Evolutionary conservation across 2,797 vertebrate genomes (phyloP), one percentile per base, ranked within the genome.

Genomic region (Aplochiton taeniatus): DNA sequence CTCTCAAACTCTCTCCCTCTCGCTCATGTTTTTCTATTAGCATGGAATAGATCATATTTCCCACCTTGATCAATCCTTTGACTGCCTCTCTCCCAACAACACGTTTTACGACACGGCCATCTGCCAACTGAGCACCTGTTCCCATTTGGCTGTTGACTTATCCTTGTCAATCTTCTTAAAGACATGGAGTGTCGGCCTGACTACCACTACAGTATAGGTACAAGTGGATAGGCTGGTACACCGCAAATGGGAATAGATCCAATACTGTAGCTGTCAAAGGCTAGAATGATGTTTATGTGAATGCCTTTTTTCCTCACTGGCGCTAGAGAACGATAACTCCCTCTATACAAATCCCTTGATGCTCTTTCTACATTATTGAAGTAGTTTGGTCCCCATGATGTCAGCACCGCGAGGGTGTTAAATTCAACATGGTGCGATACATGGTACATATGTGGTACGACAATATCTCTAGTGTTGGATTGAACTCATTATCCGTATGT

Each of bases 231-330:
- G 50, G 50, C 50, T 52, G 16, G 13, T 52, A n/a, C 50, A n/a
- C 18, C 10, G 50, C 50, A 52, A 52, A 52, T n/a, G 50, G 13
- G 16, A n/a, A 52, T 10, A 16, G n/a, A 11, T 52, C 11, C 18
- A 18, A 47, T 10, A 54, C 52, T 18, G 52, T 18, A 54, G 52
- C 52, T 54, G 52, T 54, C 18, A 19, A 54, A 19, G 52, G 52
- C 11, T 19, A 52, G 17, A 52, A 8, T 16, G 13, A 51, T 51
- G 4, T 51, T 51, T 51, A 52, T 16, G 50, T 52, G n/a, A 31
- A 31, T 31, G 31, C 31, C 31, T 31, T 31, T 31, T n/a, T 31
- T 31, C 31, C 31, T 31, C 31, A 31, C 31, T 6, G 31, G 31
- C 2, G 31, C 31, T 31, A 2, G 31, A 31, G 31, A 31, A 31